Conservation (phyloP, 2,888 invertebrate species). For the Heliconius sara region DNA sequence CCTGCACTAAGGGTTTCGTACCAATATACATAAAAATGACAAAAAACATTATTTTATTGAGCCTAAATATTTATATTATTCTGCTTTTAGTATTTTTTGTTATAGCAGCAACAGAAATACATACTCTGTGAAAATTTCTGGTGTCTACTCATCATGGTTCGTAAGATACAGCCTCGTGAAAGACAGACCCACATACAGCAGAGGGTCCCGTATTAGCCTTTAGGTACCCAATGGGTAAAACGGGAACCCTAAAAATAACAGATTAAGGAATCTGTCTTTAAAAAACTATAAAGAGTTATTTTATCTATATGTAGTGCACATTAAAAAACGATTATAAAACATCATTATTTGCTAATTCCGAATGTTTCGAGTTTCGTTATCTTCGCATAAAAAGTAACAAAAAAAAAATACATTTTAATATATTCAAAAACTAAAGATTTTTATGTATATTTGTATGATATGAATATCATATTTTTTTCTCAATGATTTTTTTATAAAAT, state of each 20-base stretch:
- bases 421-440: neutral
- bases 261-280: neutral
- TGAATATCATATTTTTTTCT: neutral
- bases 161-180: too few species aligned
- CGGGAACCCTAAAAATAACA: neutral
- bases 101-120: too few species aligned
- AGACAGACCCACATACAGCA: too few species aligned
- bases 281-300: neutral
- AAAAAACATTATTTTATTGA: too few species aligned
- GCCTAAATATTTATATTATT: too few species aligned
- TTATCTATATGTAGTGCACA: conserved; percentile 9
- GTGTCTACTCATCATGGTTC: too few species aligned
- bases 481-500: neutral
- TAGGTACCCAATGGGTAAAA: too few species aligned
- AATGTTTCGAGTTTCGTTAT: conserved; percentile 5
- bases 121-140: too few species aligned
- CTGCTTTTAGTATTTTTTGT: too few species aligned
- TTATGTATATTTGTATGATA: neutral
- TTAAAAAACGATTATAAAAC: conserved; percentile 17
- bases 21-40: too few species aligned
- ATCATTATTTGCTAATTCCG: neutral
- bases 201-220: too few species aligned
- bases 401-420: neutral
- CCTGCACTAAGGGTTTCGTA: too few species aligned
- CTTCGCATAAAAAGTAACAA: neutral